Conservation (phyloP, 2,797 vertebrate species). For the Synanceia verrucosa region DNA sequence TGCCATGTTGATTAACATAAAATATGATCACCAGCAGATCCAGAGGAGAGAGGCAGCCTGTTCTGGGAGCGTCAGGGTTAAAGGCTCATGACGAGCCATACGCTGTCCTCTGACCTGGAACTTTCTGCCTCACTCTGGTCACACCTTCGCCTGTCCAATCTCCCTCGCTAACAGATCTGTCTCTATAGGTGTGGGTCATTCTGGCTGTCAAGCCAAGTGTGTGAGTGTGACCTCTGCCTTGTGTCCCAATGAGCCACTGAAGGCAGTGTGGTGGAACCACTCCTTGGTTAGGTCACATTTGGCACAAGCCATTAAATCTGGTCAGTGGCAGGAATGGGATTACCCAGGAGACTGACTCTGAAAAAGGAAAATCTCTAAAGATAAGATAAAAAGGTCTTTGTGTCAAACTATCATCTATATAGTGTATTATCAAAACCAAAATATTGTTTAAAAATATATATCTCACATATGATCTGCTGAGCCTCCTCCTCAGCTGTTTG, state of each 20-base stretch:
- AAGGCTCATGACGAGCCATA: conserved; percentile 45
- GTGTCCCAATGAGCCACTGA: conserved; percentile 65
- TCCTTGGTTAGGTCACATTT: conserved; percentile 71
- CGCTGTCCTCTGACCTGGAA: conserved; percentile 52
- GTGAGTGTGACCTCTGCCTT: conserved; percentile 54
- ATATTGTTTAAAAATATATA: not conserved
- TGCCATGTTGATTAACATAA: too few species aligned
- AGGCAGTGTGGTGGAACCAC: conserved; percentile 72
- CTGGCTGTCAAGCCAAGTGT: conserved; percentile 9
- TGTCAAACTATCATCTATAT: not conserved
- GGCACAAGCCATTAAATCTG: conserved; percentile 82
- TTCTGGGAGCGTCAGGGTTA: conserved; percentile 15
- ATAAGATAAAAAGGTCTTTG: not conserved
- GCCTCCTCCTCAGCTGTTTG: conserved; percentile 19
- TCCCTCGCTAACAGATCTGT: conserved; percentile 32
- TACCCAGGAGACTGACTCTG: conserved; percentile 26
- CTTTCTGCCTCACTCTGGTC: conserved; percentile 29
- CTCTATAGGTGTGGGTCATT: conserved; percentile 35
- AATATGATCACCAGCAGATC: too few species aligned
- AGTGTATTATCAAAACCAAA: not conserved
- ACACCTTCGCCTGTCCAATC: conserved; percentile 28
- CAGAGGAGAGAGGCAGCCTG: not conserved
- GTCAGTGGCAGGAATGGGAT: conserved; percentile 55
- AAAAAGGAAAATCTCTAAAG: not conserved
- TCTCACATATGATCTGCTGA: not conserved